Percentiles rank a stretch among this genome's conserved stretches.
phyloP scores from a whole-genome alignment of 2,797 vertebrate species.

The Diplodus sargus region DNA sequence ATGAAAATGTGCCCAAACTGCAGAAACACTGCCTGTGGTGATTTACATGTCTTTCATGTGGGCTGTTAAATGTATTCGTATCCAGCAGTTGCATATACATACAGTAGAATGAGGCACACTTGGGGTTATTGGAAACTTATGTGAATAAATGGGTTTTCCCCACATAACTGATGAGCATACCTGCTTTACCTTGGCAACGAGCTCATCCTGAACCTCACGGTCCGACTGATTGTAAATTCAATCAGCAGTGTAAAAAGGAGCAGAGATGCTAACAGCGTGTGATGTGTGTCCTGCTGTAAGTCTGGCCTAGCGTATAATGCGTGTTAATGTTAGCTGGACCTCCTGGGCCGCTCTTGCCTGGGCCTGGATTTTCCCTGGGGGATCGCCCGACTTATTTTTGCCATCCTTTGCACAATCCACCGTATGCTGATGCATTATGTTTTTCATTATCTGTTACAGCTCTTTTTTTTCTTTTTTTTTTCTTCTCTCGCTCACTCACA shows the following conservation, averaged over 20 bases:
- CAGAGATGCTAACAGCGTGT: slow-evolving; percentile 70
- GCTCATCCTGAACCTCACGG: slow-evolving; percentile 7
- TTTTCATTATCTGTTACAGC: slow-evolving; percentile 73
- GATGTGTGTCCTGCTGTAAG: slow-evolving; percentile 76
- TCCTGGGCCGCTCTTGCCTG: slow-evolving; percentile 68
- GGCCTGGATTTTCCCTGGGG: slow-evolving; percentile 63
- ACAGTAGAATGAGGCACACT: slow-evolving; percentile 11
- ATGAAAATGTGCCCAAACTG: slow-evolving; percentile 37
- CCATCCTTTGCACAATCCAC: slow-evolving; percentile 72
- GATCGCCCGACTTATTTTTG: slow-evolving; percentile 70
- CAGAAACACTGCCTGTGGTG: slow-evolving; percentile 28
- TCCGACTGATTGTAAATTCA: slow-evolving; percentile 60
- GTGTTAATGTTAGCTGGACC: slow-evolving; percentile 81
- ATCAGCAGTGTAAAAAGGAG: slow-evolving; percentile 57
- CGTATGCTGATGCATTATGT: slow-evolving; percentile 76
- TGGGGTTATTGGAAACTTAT: slow-evolving; percentile 17
- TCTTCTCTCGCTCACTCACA: slow-evolving; percentile 39
- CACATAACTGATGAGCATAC: slow-evolving; percentile 2
- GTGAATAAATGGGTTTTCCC: slow-evolving; percentile 3
- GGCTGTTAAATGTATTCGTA: slow-evolving; percentile 32
- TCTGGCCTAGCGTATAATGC: slow-evolving; percentile 76
- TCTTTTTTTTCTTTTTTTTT: neutral
- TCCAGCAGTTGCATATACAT: slow-evolving; percentile 19
- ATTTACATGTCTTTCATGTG: slow-evolving; percentile 46
- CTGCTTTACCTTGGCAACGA: slow-evolving; percentile 20